Evolutionary conservation across 1,140 invertebrate genomes (phyloP), one percentile per base, ranked within the genome.

Genomic region (Tetramorium alpestre): DNA sequence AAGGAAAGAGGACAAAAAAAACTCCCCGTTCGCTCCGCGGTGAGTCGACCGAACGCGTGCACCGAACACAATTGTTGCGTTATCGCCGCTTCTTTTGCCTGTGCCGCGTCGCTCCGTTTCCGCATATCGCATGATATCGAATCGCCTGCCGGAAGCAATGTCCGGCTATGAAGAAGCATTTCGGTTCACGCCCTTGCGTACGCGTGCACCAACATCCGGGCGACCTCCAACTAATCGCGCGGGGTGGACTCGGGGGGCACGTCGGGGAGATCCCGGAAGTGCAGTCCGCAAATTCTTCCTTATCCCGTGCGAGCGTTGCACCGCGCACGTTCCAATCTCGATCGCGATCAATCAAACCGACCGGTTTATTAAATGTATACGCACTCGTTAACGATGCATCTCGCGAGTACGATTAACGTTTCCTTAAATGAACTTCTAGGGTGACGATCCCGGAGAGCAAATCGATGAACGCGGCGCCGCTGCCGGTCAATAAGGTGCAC

Each of bases 121-220:
- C 86, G 77, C 77, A 75, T 81, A 67, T 11, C 38, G 80, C 25
- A 64, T 54, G 65, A 47, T 82, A 82, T 80, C 82, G 65, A 88
- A n/a, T 49, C 65, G 1, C n/a, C 80, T 76, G 82, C 89, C 87
- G 87, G 84, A 91, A 90, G 88, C 73, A 56, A 54, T n/a, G 16
- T 86, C 64, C 77, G 62, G 67, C 67, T 82, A 88, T 81, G 87
- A 85, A 78, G 86, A 80, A 76, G 65, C 89, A 64, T 51, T 87
- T 84, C n/a, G 70, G 87, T 90, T 91, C 87, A 86, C 76, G 84
- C 73, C 89, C 87, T 80, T 80, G 49, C 78, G 25, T 67, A 56
- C 41, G 70, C 64, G 69, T 62, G 77, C 33, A 8, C 47, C 54
- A 44, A 33, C 47, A 51, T 73, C 38, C 28, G 8, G 18, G 10